Conservation (phyloP, 2,888 invertebrate species). For the Tenthredo mesomela region DNA sequence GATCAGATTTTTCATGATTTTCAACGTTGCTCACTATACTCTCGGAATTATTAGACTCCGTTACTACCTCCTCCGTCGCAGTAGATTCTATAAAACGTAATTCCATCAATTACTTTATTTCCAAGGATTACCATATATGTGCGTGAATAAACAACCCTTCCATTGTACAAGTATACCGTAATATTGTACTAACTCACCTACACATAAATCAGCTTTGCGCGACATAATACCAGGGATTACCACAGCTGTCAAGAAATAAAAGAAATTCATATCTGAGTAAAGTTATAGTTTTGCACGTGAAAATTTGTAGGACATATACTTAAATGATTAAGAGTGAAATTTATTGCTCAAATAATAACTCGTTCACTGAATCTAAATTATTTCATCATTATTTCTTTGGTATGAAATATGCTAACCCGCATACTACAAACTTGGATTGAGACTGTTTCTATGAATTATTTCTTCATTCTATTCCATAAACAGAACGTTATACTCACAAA, state of each 20-base stretch:
- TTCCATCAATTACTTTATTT: neutral
- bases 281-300: neutral
- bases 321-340: conserved; percentile 16
- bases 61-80: conserved; percentile 35
- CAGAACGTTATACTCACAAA: neutral
- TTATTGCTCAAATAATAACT: neutral
- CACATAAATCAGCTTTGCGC: conserved; percentile 34
- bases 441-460: neutral
- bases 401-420: neutral
- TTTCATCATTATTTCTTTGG: neutral
- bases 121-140: neutral
- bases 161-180: neutral
- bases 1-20: conserved; percentile 38
- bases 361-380: neutral
- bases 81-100: neutral
- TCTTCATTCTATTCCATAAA: neutral
- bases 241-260: conserved; percentile 37
- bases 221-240: conserved; percentile 45
- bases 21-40: conserved; percentile 52
- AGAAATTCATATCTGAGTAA: neutral
- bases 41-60: neutral
- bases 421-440: neutral
- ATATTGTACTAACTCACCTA: conserved; percentile 24
- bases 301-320: conserved; percentile 38
- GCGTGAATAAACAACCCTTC: neutral